These are phyloP conservation scores for Luscinia luscinia DNA, from an alignment of 2,797 vertebrate species.

Conservation along the genomic window DNA sequence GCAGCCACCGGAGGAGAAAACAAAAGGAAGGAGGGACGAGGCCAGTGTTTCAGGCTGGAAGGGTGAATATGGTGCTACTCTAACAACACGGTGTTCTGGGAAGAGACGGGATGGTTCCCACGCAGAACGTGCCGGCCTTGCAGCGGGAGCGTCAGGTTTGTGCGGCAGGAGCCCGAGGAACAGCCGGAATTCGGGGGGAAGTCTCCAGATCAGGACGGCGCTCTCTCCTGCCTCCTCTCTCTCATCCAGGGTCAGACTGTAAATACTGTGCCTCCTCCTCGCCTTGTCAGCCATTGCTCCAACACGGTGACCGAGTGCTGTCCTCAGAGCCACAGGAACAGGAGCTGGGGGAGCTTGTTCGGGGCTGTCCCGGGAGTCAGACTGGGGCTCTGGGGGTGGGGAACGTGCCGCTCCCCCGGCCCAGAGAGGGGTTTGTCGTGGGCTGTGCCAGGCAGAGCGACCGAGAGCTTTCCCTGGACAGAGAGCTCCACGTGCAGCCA, in stretches of 20 bases:
- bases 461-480: neutral
- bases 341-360: neutral
- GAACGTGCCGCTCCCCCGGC: fast-evolving
- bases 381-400: neutral
- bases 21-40: conserved; percentile 15
- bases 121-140: conserved; percentile 58
- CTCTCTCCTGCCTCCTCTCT: conserved; percentile 67
- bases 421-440: fast-evolving
- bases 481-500: neutral
- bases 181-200: neutral
- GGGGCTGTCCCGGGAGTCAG: neutral
- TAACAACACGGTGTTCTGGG: conserved; percentile 55
- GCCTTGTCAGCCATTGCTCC: conserved; percentile 69
- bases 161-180: conserved; percentile 12
- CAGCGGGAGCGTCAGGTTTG: conserved; percentile 30
- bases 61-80: conserved; percentile 83
- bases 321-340: conserved; percentile 24
- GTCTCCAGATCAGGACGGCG: conserved; percentile 16
- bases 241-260: conserved; percentile 75
- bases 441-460: neutral
- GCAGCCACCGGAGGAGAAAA: neutral
- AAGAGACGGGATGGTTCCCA: conserved; percentile 29
- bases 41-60: conserved; percentile 42
- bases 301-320: neutral
- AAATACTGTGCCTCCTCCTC: conserved; percentile 76